A percentile compares a stretch with the other conserved stretches of the same genome.
These are phyloP conservation scores for Stegodyphus mimosarum DNA, from an alignment of 1,140 invertebrate genomes.

Conservation along the genomic window DNA sequence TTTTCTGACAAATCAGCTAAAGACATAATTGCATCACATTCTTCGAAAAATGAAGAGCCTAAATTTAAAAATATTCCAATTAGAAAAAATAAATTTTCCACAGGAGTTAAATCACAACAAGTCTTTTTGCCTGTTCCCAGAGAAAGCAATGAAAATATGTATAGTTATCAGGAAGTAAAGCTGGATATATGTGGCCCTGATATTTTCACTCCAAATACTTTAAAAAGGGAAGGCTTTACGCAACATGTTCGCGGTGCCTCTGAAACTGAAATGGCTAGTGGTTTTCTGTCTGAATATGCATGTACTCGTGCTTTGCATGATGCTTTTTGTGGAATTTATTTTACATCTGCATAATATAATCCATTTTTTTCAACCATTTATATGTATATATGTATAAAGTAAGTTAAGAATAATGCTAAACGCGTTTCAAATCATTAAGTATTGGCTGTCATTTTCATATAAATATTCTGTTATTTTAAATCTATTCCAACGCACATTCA, in stretches of 20 bases:
- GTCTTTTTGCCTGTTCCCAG: constrained; percentile 74
- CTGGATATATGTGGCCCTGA: constrained; percentile 78
- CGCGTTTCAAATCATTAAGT: no score
- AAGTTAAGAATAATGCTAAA: no score
- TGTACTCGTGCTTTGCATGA: constrained; percentile 91
- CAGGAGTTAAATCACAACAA: constrained; percentile 66
- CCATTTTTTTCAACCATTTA: no score
- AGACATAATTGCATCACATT: constrained; percentile 87
- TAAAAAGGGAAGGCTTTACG: constrained; percentile 79
- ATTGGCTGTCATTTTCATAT: no score
- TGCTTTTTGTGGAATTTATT: constrained; percentile 85
- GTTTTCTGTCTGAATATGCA: constrained; percentile 83
- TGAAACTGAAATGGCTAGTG: constrained; percentile 84
- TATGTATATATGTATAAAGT: no score
- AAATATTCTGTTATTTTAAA: no score
- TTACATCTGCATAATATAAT: constrained; percentile 31
- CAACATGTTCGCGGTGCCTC: constrained; percentile 80
- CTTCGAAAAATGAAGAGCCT: constrained; percentile 77
- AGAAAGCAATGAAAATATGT: constrained; percentile 80
- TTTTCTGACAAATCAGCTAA: constrained; percentile 89
- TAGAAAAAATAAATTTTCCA: constrained; percentile 65
- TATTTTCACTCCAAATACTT: constrained; percentile 75
- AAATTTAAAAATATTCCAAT: constrained; percentile 63
- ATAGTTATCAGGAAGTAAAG: constrained; percentile 75
- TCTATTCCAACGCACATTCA: no score